Percentiles rank a stretch among this genome's conserved stretches.
Evolutionary conservation across 53 echinoderm and acorn worm species (phyloP).

Genomic region (Temnopleurus reevesii): DNA sequence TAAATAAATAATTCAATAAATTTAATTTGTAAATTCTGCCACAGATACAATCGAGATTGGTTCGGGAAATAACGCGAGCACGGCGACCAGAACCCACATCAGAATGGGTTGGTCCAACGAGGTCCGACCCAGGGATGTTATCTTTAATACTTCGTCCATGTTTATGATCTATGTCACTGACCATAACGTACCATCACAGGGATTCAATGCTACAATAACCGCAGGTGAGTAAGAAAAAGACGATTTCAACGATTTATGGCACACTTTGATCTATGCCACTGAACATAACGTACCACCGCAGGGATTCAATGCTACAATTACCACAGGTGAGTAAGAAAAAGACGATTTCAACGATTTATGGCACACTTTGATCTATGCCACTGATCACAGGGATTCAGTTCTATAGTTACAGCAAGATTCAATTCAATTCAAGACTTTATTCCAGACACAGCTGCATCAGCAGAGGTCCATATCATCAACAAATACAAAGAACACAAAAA

Average conservation of each 20-base stretch:
- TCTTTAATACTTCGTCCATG: constrained; percentile 16
- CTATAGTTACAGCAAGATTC: constrained; percentile 18
- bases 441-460: no score
- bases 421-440: no score
- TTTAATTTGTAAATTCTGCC: no score
- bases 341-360: no score
- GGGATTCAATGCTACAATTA: constrained; percentile 44
- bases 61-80: constrained; percentile 25
- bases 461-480: no score
- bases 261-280: constrained; percentile 44
- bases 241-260: constrained; percentile 1
- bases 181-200: constrained; percentile 45
- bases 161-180: constrained; percentile 54
- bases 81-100: neutral
- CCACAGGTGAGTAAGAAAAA: constrained; percentile 3
- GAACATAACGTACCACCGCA: constrained; percentile 47
- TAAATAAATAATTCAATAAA: no score
- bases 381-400: constrained; percentile 55
- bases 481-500: no score
- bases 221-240: neutral
- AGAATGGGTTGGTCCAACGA: neutral
- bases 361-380: constrained; percentile 50
- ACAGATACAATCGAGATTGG: constrained; percentile 33
- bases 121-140: neutral
- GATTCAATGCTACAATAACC: constrained; percentile 38